phyloP scores from a whole-genome alignment of 2,797 vertebrate species.

The Tapera naevia region DNA sequence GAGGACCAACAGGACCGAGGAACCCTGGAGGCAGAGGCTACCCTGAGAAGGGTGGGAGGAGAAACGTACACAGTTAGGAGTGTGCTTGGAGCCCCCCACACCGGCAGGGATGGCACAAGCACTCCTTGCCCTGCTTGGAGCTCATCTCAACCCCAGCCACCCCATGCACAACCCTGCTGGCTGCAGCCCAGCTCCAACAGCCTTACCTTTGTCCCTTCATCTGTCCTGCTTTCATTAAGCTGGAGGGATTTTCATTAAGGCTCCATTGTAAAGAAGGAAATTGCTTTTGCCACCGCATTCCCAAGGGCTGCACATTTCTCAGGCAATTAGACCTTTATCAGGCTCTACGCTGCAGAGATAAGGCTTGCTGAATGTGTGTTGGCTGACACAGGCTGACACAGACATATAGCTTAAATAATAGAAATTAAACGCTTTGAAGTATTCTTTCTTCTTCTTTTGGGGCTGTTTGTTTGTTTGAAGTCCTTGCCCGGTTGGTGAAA shows the following conservation, averaged over 20 bases:
- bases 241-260: background rate
- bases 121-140: background rate
- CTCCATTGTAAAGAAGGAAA: slow-evolving; percentile 6
- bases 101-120: background rate
- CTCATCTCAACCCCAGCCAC: background rate
- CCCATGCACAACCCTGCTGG: accelerated
- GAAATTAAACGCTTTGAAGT: background rate
- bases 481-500: background rate
- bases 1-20: background rate
- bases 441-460: background rate
- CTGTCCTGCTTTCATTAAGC: background rate
- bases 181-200: background rate
- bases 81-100: accelerated
- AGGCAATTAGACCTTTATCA: slow-evolving; percentile 16
- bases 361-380: background rate
- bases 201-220: background rate
- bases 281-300: slow-evolving; percentile 2
- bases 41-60: background rate
- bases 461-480: background rate
- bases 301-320: background rate
- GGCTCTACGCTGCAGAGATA: background rate
- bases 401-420: background rate
- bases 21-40: background rate
- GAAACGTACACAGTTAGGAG: background rate
- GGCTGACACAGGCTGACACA: background rate